phyloP scores from a whole-genome alignment of 2,113 vertebrate genomes.

The Gymnogyps californianus region DNA sequence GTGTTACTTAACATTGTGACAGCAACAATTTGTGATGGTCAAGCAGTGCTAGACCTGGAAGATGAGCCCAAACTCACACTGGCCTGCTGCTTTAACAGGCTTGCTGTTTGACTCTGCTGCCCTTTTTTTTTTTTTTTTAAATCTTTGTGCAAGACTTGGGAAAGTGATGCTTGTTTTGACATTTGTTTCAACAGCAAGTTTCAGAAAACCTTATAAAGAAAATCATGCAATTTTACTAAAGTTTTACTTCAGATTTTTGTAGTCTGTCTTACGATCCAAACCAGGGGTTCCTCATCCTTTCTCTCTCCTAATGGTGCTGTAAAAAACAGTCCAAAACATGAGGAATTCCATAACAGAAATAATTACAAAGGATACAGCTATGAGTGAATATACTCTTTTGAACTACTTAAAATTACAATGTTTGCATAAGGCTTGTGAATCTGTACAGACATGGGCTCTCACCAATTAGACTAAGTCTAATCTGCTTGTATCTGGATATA shows the following conservation, averaged over 20 bases:
- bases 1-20: background rate
- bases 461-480: background rate
- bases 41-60: background rate
- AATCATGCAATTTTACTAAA: no score
- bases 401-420: background rate
- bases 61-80: fast-evolving
- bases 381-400: background rate
- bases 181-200: background rate
- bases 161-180: background rate
- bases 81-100: background rate
- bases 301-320: background rate
- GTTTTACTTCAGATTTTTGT: background rate
- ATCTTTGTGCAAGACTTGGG: background rate
- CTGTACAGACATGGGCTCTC: background rate
- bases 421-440: background rate
- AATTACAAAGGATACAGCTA: background rate
- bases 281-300: background rate
- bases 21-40: background rate
- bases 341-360: background rate
- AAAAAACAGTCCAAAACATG: background rate
- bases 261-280: background rate
- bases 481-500: background rate
- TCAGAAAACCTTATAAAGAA: background rate
- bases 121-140: background rate
- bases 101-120: background rate